phyloP scores from a whole-genome alignment of 2,113 vertebrate genomes.

The Hiodon tergisus region DNA sequence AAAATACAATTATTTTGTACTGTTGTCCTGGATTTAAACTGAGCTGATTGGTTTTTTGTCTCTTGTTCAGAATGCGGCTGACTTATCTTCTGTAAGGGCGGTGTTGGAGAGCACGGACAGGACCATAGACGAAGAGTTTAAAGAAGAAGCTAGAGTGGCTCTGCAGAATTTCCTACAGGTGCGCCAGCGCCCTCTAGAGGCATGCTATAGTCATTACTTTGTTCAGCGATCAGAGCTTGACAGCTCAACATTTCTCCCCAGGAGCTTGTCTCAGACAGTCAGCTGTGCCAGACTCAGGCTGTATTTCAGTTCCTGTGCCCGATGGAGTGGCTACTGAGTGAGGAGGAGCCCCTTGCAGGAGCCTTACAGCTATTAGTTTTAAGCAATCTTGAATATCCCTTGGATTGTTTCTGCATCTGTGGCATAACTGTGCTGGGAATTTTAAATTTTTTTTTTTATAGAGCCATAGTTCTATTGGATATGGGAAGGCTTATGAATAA shows the following conservation, averaged over 20 bases:
- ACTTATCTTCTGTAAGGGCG: conserved; percentile 38
- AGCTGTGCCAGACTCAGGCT: conserved; percentile 49
- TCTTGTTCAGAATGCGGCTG: conserved; percentile 42
- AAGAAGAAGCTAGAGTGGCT: conserved; percentile 42
- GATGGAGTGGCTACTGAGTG: conserved; percentile 51
- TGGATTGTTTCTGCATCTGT: too few species aligned
- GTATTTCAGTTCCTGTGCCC: conserved; percentile 68
- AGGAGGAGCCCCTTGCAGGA: conserved; percentile 46
- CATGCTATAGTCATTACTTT: background rate
- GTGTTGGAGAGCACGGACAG: conserved; percentile 35
- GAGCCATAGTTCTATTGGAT: too few species aligned
- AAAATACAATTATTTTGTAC: too few species aligned
- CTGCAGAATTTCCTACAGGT: conserved; percentile 61
- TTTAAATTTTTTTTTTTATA: too few species aligned
- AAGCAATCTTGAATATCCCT: too few species aligned
- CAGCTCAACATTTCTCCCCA: conserved; percentile 21
- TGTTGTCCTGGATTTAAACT: too few species aligned
- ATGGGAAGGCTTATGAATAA: too few species aligned
- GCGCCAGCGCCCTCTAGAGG: background rate
- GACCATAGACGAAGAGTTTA: conserved; percentile 24
- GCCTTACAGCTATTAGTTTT: background rate
- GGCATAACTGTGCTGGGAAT: too few species aligned
- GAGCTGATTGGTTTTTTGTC: background rate
- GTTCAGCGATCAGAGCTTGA: background rate
- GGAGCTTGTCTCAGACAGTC: conserved; percentile 50